Base-by-base conservation (phyloP, 2,113 vertebrate species). In the Otis tarda region DNA sequence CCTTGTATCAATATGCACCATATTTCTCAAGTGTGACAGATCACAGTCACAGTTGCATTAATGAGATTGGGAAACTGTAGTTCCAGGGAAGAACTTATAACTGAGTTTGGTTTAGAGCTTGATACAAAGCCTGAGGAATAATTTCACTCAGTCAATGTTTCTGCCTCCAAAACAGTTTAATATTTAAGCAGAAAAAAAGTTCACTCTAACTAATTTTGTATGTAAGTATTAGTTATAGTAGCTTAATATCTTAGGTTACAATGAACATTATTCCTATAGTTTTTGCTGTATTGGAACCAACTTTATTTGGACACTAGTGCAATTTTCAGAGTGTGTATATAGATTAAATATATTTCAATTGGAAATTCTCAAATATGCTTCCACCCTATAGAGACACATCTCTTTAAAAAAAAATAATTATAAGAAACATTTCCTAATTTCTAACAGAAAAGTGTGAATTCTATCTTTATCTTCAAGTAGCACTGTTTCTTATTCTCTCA, bases 21-120 rank as follows among this genome's bases (percentile, higher is more conserved):
- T 82, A 87, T 85, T 95, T 95, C 28, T 84, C 56, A 84, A 92
- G 73, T 82, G 60, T 91, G 83, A 87, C 52, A 49, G 68, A 81
- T 37, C 30, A 28, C 45, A 78, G 59, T 67, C 76, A 84, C 50
- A 83, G 64, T 43, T 55, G 14, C 55, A 77, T 90, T 83, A 92
- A 83, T 47, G 55, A 93, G 57, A 81, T 50, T 31, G 13, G 31
- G 17, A 94, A 94, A 91, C 31, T 61, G 52, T 35, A 37, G 27
- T 89, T 95, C 65, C 28, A 73, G 39, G 33, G 55, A 73, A 75
- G 5, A 87, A 75, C 14, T 91, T 81, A 43, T 23, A 93, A 69
- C 55, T 64, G 47, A 64, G 35, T 76, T 90, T 93, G 27, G 45
- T 84, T 94, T 78, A 84, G 22, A 49, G 16, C 1, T 2, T 77